Percentiles rank a stretch among this genome's conserved stretches.
phyloP scores from a whole-genome alignment of 2,797 vertebrate species.

The Sebastiscus tertius region DNA sequence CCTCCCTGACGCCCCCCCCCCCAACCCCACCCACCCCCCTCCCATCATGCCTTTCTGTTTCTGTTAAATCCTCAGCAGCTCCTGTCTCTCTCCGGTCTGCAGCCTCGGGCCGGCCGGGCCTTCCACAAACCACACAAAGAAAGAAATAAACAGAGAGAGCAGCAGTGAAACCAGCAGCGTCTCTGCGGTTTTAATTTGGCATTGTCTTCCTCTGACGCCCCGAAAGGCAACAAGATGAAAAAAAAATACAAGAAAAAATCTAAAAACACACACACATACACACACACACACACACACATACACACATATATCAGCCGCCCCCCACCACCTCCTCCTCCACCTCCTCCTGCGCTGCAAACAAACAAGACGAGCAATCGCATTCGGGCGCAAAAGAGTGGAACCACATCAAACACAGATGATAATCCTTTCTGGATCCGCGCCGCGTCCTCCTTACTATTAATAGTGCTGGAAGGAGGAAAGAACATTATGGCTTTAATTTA shows the following conservation, averaged over 20 bases:
- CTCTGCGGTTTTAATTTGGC: conserved; percentile 71
- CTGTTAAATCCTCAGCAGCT: conserved; percentile 56
- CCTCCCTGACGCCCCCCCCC: conserved; percentile 9
- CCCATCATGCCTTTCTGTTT: conserved; percentile 62
- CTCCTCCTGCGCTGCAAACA: conserved; percentile 65
- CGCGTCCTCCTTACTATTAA: conserved; percentile 83
- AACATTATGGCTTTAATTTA: conserved; percentile 75
- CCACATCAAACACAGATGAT: conserved; percentile 82
- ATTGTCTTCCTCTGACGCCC: conserved; percentile 62
- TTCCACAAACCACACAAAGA: conserved; percentile 45
- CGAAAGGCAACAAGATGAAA: conserved; percentile 51
- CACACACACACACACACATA: not conserved
- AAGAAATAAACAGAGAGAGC: conserved; percentile 26
- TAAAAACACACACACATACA: conserved; percentile 15
- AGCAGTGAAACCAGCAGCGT: conserved; percentile 37
- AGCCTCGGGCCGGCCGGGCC: conserved; percentile 43
- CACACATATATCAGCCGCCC: conserved; percentile 9
- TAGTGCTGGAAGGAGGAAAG: conserved; percentile 73
- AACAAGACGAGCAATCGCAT: conserved; percentile 72
- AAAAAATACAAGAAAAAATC: conserved; percentile 10
- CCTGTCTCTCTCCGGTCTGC: conserved; percentile 35
- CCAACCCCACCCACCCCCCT: not conserved
- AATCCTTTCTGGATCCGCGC: conserved; percentile 81
- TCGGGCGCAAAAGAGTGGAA: conserved; percentile 75
- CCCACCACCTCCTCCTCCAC: conserved; percentile 9